Evolutionary conservation across 2,797 vertebrate genomes (phyloP), one percentile per base, ranked within the genome.

Genomic region (Cuculus canorus): DNA sequence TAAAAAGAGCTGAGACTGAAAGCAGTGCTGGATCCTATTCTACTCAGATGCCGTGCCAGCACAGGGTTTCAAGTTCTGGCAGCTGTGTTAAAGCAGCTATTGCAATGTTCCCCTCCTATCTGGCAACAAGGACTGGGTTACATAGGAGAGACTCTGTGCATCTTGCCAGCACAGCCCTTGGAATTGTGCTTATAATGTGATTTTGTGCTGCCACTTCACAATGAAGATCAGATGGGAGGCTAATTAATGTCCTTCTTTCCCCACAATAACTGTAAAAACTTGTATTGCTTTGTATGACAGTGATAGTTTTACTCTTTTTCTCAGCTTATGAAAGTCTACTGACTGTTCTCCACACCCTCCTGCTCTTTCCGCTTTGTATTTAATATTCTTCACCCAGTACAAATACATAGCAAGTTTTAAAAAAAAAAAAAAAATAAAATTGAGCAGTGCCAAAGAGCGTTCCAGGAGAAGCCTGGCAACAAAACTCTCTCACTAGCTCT

Each of bases 91-190:
- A 24, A 91, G 71, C 73, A 66, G 68, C 86, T 77, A 53, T 70
- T 92, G 85, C 92, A 91, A 7, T 53, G 77, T 65, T 92, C 56
- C 81, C 59, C 80, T 93, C 43, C 48, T 64, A 27, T 54, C 84
- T 95, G 96, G 76, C 94, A 82, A 68, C 56, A 72, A 39, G 24
- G 86, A n/a, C 63, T 82, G 75, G 33, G 41, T 81, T 39, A 52
- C 75, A 28, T 16, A 53, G 71, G 69, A 72, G 41, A 39, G 41
- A 16, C 66, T 23, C 35, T 32, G 15, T 72, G 91, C 69, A 10
- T 15, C 50, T 78, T 45, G 68, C 72, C 86, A 63, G 88, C 53
- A 69, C 45, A 91, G 84, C 75, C 71, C 69, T 83, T 85, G 81
- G 64, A 79, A 86, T 73, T 77, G 92, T 86, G 39, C 63, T 88